phyloP scores from a whole-genome alignment of 2,797 vertebrate genomes.

The Sandelia bainsii region DNA sequence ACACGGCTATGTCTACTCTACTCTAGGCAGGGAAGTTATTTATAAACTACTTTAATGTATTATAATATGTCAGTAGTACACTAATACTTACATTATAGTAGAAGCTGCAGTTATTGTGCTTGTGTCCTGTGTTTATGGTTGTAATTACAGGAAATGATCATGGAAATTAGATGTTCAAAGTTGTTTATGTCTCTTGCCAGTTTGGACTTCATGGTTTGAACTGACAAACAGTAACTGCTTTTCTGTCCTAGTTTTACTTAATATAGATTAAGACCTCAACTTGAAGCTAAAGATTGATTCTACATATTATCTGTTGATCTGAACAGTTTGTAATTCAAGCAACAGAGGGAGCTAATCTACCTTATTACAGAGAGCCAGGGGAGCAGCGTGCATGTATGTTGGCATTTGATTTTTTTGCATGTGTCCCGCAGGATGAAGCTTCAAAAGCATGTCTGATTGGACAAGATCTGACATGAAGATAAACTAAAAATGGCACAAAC shows the following conservation, averaged over 20 bases:
- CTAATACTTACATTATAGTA: neutral
- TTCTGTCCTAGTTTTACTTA: too few species aligned
- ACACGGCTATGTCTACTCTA: conserved; percentile 7
- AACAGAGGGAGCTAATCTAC: conserved; percentile 60
- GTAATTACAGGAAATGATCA: conserved; percentile 68
- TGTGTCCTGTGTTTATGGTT: conserved; percentile 33
- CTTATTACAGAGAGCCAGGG: neutral
- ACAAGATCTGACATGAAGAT: neutral
- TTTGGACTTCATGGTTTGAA: conserved; percentile 18
- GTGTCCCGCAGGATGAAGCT: neutral
- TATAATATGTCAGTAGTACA: neutral
- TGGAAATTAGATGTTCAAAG: conserved; percentile 33
- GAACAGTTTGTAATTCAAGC: conserved; percentile 30
- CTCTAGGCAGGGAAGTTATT: conserved; percentile 5
- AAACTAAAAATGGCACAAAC: neutral
- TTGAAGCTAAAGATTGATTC: neutral
- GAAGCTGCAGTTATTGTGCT: conserved; percentile 2
- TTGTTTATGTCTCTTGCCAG: conserved; percentile 25
- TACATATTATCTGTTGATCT: neutral
- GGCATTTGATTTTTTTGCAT: neutral
- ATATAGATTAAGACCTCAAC: neutral
- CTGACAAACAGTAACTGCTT: neutral
- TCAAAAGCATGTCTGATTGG: neutral
- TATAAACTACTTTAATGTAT: neutral
- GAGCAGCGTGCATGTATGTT: neutral